Conservation (phyloP, 53 echinoderm and acorn worm genomes). For the Arbacia lixula region DNA sequence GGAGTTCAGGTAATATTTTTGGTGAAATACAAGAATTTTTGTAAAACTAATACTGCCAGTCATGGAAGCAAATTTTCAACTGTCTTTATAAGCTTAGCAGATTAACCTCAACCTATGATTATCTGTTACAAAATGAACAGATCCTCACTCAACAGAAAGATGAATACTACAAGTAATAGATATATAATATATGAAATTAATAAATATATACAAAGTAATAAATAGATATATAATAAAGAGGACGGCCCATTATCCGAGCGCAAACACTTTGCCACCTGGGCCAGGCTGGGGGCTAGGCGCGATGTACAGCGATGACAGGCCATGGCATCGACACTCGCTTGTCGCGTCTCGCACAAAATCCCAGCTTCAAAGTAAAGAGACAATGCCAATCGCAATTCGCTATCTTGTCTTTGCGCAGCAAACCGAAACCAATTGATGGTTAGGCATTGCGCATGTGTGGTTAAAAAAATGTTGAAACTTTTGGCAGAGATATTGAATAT, state of each 20-base stretch:
- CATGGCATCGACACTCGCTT: neutral
- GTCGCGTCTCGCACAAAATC: neutral
- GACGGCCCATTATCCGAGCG: neutral
- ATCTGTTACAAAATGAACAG: too few relatives aligned
- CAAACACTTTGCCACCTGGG: conserved; percentile 2
- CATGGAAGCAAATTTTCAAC: too few relatives aligned
- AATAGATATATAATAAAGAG: too few relatives aligned
- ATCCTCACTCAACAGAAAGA: too few relatives aligned
- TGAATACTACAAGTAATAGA: too few relatives aligned
- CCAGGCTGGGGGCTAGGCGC: neutral
- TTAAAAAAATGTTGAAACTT: conserved; percentile 18
- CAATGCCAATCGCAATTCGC: neutral
- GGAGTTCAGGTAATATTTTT: too few relatives aligned
- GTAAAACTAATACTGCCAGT: too few relatives aligned
- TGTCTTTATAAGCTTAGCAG: too few relatives aligned
- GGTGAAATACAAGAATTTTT: too few relatives aligned
- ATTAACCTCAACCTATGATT: too few relatives aligned
- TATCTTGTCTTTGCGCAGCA: neutral
- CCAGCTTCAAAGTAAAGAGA: neutral
- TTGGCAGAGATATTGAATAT: conserved; percentile 2
- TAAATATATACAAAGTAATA: too few relatives aligned
- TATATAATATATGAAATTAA: too few relatives aligned
- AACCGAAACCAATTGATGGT: neutral
- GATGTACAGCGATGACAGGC: neutral
- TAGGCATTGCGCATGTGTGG: neutral